A percentile compares a stretch with the other conserved stretches of the same genome.
phyloP scores from a whole-genome alignment of 2,113 vertebrate genomes.

The Mungos mungo region DNA sequence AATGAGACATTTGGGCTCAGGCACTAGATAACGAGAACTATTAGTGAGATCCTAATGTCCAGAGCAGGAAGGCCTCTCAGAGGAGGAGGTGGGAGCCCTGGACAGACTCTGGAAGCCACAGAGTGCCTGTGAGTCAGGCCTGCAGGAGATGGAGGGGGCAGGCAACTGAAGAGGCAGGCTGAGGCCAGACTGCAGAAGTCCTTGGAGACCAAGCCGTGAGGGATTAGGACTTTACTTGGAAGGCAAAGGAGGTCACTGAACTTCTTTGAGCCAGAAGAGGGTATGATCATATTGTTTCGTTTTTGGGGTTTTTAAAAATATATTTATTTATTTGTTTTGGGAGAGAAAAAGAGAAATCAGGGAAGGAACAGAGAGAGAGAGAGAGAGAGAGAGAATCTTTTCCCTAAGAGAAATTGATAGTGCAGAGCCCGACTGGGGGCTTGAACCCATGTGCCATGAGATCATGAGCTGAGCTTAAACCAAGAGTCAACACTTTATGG shows the following conservation, averaged over 20 bases:
- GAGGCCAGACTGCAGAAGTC: neutral
- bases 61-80: neutral
- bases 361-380: too few species aligned
- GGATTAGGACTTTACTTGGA: neutral
- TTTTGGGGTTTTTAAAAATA: neutral
- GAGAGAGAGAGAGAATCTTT: too few species aligned
- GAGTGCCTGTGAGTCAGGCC: neutral
- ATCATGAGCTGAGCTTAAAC: too few species aligned
- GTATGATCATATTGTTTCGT: neutral
- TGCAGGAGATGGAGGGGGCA: neutral
- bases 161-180: neutral
- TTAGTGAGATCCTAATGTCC: neutral
- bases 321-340: too few species aligned
- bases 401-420: too few species aligned
- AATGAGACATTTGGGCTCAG: neutral
- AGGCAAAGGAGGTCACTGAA: neutral
- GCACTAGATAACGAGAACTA: neutral
- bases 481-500: too few species aligned
- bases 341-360: too few species aligned
- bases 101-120: neutral
- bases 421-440: too few species aligned
- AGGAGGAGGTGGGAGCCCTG: neutral
- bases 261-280: conserved; percentile 13
- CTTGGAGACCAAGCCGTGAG: neutral
- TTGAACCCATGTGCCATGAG: too few species aligned